Evolutionary conservation across 2,797 vertebrate species (phyloP), one percentile per base, ranked within the genome.

Genomic region (Aldrovandia affinis): DNA sequence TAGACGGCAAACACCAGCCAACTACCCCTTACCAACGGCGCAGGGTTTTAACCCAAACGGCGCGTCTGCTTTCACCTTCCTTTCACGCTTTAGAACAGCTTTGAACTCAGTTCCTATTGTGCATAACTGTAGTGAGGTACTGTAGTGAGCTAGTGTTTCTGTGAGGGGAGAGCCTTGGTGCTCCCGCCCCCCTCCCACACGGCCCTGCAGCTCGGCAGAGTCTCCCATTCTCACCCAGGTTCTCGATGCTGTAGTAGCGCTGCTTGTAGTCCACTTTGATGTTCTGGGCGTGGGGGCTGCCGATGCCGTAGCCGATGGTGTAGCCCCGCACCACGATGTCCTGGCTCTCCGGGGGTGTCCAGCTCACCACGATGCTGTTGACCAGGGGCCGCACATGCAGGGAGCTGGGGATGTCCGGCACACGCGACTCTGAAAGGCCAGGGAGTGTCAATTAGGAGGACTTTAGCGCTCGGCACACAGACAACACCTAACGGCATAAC

Each of bases 251-350:
- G 93, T 97, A 99, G 89, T 99, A 99, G 89, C 98, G 96, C 89
- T 99, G 98, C 57, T 99, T 99, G 87, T 99, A 98, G 94, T 99
- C 98, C 90, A 99, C 97, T 88, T 97, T 98, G 93, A 99, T 97
- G 89, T 96, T 98, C 95, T 99, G 97, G 0, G 98, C 96, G 0
- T 99, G 98, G 18, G 98, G 98, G 73, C 98, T 99, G 85, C 98
- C 98, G 4, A 99, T 95, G 84, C 98, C 98, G 0, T 99, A 99
- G 59, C 96, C 96, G 28, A 99, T 99, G 18, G 94, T 95, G 52
- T 99, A 99, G 25, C 98, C 98, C n/a, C 98, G 94, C 83, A 99
- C 98, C 89, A 99, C 97, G 0, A 98, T 97, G 92, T 99, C 97
- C 94, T 99, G 98, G 93, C 99, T 99, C 92, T 99, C 98, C 0